Conservation (phyloP, 1,140 invertebrate genomes). For the Hydropsyche tenuis region DNA sequence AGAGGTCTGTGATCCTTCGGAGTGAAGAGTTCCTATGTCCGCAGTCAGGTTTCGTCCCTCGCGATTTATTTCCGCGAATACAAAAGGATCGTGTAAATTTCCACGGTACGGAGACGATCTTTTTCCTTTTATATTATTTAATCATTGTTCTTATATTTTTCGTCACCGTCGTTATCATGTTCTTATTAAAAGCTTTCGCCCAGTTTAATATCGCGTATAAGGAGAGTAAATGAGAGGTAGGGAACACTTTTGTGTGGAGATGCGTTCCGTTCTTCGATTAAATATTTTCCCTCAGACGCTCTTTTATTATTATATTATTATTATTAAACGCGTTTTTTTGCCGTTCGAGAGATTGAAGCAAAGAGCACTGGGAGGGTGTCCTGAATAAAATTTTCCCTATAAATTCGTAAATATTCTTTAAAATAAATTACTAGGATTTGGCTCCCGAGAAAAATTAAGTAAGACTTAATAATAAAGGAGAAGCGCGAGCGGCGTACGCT, state of each 20-base stretch:
- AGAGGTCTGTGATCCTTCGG: not conserved
- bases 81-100: no score
- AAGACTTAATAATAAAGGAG: conserved; percentile 8
- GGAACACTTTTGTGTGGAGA: conserved; percentile 14
- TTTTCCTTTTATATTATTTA: not conserved
- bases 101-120: not conserved
- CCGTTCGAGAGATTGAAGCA: not conserved
- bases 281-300: no score
- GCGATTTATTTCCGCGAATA: conserved; percentile 5
- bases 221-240: conserved; percentile 1
- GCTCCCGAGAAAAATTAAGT: conserved; percentile 14
- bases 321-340: no score
- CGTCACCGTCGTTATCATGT: not conserved
- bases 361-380: not conserved
- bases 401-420: conserved; percentile 7
- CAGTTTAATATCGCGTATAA: conserved; percentile 20
- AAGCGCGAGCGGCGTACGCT: not conserved
- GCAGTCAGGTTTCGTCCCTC: not conserved
- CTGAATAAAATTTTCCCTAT: not conserved
- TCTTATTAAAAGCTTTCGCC: conserved; percentile 28
- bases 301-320: no score
- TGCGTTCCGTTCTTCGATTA: not conserved
- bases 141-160: not conserved
- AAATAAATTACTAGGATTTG: conserved; percentile 12
- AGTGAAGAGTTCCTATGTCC: not conserved